Base-by-base conservation (phyloP, 2,797 vertebrate genomes). In the Sternarchorhynchus goeldii region DNA sequence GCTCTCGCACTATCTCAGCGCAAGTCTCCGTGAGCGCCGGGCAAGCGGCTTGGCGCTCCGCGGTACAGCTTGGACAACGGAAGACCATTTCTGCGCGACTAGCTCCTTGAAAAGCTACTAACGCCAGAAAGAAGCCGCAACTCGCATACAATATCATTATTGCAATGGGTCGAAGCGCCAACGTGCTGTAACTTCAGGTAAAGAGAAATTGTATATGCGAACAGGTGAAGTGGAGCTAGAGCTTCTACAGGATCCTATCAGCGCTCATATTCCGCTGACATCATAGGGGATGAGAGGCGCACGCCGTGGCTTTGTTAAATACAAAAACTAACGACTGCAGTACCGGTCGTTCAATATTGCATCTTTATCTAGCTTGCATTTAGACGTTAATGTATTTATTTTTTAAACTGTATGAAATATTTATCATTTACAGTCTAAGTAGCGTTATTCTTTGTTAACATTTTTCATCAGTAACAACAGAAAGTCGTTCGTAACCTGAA, bases 1-100 rank as follows among this genome's bases (percentile, higher is more conserved):
- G 95, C 57, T 97, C 96, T 75, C 96, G 94, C 85, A 97, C 95
- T n/a, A 96, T 93, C 93, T 98, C 96, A 2, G 88, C 86, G 88
- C 96, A 98, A 63, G 90, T 87, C 86, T 91, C 91, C 84, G 87
- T 90, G 78, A 87, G 91, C 88, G 76, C 84, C 70, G 93, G 89
- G 79, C 95, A 96, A 67, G 92, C 92, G 81, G 93, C 92, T 91
- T 94, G 92, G 80, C 93, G 94, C 88, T 95, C 95, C 72, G 93
- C 90, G 74, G 91, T 93, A 88, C 94, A 95, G 76, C 92, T 92
- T 82, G 91, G 92, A 89, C 95, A 94, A 81, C 94, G 94, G 91
- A 96, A 96, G 84, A 95, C 93, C 88, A 95, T 93, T 87, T 95
- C 95, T 80, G 94, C 89, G 85, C 91, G 84, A 81, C 91, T 92